These are phyloP conservation scores for Oostethus manadensis DNA, from an alignment of 2,113 vertebrate species.

Conservation along the genomic window DNA sequence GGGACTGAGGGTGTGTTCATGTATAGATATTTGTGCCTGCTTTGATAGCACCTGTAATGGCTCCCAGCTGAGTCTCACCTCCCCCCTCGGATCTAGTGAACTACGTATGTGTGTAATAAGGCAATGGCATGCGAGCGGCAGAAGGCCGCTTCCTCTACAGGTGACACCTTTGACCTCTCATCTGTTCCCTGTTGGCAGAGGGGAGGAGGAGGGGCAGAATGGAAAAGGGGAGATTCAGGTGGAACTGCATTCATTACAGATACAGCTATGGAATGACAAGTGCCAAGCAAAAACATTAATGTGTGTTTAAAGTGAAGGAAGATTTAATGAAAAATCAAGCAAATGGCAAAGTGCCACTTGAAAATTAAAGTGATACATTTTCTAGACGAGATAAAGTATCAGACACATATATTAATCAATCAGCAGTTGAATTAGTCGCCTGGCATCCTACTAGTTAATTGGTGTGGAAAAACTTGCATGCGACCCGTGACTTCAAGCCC, in stretches of 20 bases:
- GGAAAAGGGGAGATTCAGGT: conserved; percentile 25
- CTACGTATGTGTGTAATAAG: conserved; percentile 60
- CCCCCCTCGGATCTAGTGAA: conserved; percentile 19
- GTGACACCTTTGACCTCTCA: conserved; percentile 79
- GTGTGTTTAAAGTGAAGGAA: too few relatives aligned
- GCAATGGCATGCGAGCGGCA: conserved; percentile 71
- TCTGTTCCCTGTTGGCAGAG: conserved; percentile 70
- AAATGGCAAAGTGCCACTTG: too few relatives aligned
- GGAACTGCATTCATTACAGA: conserved; percentile 11
- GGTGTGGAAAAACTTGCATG: not conserved
- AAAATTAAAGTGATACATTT: too few relatives aligned
- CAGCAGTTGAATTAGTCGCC: too few relatives aligned
- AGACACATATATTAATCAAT: too few relatives aligned
- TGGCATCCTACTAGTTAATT: not conserved
- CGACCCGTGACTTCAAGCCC: not conserved
- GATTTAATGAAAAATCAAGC: too few relatives aligned
- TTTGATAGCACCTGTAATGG: conserved; percentile 72
- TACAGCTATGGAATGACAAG: conserved; percentile 1
- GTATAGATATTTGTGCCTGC: conserved; percentile 29
- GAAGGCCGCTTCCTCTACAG: conserved; percentile 74
- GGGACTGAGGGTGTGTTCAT: conserved; percentile 18
- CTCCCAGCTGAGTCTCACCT: conserved; percentile 68
- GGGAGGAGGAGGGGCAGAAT: conserved; percentile 25
- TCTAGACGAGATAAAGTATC: too few relatives aligned
- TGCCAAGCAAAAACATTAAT: not conserved